Evolutionary conservation across 2,888 invertebrate species (phyloP).

Genomic region (Metacarcinus magister): DNA sequence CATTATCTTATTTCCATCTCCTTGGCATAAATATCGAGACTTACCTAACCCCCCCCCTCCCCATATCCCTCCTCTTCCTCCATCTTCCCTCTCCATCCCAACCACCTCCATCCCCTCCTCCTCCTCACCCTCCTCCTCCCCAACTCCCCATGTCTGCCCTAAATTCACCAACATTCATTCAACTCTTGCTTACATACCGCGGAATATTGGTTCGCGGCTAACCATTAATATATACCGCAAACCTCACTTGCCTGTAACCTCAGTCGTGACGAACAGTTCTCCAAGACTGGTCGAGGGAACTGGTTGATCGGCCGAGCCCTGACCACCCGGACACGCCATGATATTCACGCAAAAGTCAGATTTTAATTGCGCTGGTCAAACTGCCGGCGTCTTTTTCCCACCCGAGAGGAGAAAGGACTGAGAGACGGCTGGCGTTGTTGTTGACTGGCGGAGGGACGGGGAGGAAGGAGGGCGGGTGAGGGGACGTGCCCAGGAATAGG

Average conservation of each 20-base stretch:
- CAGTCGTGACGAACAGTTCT: constrained; percentile 46
- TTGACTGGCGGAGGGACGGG: not conserved
- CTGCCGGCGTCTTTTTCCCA: not conserved
- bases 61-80: not conserved
- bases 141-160: not conserved
- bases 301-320: constrained; percentile 44
- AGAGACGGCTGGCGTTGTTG: not conserved
- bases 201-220: not conserved
- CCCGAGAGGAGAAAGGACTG: constrained; percentile 32
- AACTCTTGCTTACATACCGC: constrained; percentile 16
- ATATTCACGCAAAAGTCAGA: constrained; percentile 69
- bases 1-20: constrained; percentile 7
- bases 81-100: not conserved
- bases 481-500: not conserved
- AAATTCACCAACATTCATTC: constrained; percentile 39
- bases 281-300: constrained; percentile 50
- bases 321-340: constrained; percentile 65
- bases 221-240: not conserved
- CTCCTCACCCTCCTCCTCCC: not conserved
- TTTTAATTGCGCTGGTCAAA: constrained; percentile 62
- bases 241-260: not conserved
- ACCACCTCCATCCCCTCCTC: not conserved
- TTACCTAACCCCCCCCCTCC: not conserved
- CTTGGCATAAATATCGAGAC: not conserved
- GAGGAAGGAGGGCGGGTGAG: not conserved